A percentile compares a stretch with the other conserved stretches of the same genome.
These are phyloP conservation scores for Calameuta idolon DNA, from an alignment of 2,888 invertebrate species.

Conservation along the genomic window DNA sequence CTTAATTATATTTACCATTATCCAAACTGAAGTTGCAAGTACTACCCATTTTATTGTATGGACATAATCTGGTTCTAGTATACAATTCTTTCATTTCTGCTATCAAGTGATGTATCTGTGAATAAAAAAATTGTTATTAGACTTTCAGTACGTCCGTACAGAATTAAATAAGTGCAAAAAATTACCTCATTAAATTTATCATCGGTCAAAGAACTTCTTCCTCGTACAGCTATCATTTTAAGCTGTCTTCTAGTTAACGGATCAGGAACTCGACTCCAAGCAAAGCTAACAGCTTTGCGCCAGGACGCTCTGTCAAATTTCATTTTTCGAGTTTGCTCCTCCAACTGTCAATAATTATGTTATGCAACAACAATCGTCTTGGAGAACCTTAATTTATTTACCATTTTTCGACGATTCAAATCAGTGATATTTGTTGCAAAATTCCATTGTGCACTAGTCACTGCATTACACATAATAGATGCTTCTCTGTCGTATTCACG, in stretches of 20 bases:
- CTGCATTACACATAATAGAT: conserved; percentile 78
- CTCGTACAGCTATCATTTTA: conserved; percentile 76
- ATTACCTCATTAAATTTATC: conserved; percentile 80
- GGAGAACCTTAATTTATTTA: conserved; percentile 37
- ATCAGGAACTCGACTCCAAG: conserved; percentile 77
- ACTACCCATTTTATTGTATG: conserved; percentile 69
- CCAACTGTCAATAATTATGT: conserved; percentile 62
- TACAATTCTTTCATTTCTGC: conserved; percentile 85
- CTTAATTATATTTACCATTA: conserved; percentile 55
- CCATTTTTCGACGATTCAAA: conserved; percentile 77
- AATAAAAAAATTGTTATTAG: conserved; percentile 1
- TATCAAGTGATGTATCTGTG: conserved; percentile 78
- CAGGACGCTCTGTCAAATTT: conserved; percentile 83
- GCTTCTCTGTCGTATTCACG: conserved; percentile 81
- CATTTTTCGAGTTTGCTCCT: conserved; percentile 77
- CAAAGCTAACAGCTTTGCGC: conserved; percentile 78
- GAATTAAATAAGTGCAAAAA: not conserved
- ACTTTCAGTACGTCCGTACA: not conserved
- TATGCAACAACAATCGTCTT: not conserved
- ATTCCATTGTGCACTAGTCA: conserved; percentile 80
- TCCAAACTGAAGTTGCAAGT: conserved; percentile 66
- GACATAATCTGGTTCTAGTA: conserved; percentile 79
- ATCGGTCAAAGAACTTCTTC: conserved; percentile 80
- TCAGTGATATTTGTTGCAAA: conserved; percentile 84
- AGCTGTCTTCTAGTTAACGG: conserved; percentile 77